These are phyloP conservation scores for Salvelinus fontinalis DNA, from an alignment of 2,113 vertebrate genomes.

Conservation along the genomic window DNA sequence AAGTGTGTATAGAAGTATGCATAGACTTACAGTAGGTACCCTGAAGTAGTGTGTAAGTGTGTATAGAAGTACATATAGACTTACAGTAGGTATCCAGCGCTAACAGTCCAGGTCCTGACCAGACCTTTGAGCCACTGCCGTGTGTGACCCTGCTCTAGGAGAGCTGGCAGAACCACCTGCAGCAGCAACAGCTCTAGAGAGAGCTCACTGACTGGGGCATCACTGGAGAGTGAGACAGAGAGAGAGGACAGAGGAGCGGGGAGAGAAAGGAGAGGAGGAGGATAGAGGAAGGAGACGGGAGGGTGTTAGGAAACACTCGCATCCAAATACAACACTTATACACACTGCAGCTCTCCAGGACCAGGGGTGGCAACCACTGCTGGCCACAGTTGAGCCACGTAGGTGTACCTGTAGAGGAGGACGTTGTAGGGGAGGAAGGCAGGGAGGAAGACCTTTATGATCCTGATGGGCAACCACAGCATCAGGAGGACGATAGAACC, in stretches of 20 bases:
- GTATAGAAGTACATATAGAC: conserved; percentile 48
- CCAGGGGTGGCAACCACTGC: background rate
- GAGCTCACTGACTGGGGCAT: conserved; percentile 97
- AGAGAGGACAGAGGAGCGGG: background rate
- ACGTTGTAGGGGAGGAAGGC: conserved; percentile 97
- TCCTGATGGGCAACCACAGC: conserved; percentile 97
- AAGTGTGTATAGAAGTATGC: background rate
- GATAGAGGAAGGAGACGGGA: background rate
- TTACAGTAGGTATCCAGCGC: conserved; percentile 94
- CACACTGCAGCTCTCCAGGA: background rate
- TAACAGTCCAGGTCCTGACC: conserved; percentile 95
- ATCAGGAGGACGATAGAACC: conserved; percentile 97
- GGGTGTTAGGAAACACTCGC: no score
- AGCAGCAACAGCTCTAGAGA: conserved; percentile 95
- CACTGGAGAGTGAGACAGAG: conserved; percentile 54
- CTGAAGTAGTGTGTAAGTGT: background rate
- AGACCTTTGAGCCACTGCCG: conserved; percentile 98
- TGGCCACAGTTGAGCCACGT: background rate
- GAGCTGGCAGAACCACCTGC: conserved; percentile 97
- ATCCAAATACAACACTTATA: background rate
- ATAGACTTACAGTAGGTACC: conserved; percentile 87
- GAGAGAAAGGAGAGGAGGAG: background rate
- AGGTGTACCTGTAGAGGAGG: conserved; percentile 94
- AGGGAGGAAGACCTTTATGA: conserved; percentile 93
- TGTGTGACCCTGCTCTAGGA: conserved; percentile 96